A percentile compares a stretch with the other conserved stretches of the same genome.
These are phyloP conservation scores for Acanthisitta chloris DNA, from an alignment of 2,113 vertebrate genomes.

Conservation along the genomic window DNA sequence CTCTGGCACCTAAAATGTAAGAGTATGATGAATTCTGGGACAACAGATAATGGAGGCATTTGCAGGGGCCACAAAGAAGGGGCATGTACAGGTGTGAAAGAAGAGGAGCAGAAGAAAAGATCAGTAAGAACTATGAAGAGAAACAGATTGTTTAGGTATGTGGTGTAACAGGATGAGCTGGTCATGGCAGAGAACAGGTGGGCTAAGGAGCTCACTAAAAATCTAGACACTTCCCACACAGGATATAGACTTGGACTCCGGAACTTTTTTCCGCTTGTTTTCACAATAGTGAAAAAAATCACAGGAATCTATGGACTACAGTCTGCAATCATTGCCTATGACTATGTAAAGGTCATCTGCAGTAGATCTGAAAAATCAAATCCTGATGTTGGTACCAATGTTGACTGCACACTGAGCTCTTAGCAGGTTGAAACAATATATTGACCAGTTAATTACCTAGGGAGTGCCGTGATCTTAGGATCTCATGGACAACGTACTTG, in stretches of 20 bases:
- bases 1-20: background rate
- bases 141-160: background rate
- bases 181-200: background rate
- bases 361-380: background rate
- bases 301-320: background rate
- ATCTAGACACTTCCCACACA: background rate
- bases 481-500: background rate
- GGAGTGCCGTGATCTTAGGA: background rate
- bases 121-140: background rate
- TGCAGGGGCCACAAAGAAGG: background rate
- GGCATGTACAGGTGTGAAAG: background rate
- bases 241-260: background rate
- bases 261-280: background rate
- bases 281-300: background rate
- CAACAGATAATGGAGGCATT: background rate
- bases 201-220: background rate
- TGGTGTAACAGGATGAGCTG: background rate
- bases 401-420: background rate
- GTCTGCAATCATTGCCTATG: background rate
- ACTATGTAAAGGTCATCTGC: background rate
- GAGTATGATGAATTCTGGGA: background rate
- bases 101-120: background rate
- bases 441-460: background rate
- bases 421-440: background rate
- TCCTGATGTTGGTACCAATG: background rate